Evolutionary conservation across 1,140 invertebrate species (phyloP), one percentile per base, ranked within the genome.

Genomic region (Drosophila mojavensis): DNA sequence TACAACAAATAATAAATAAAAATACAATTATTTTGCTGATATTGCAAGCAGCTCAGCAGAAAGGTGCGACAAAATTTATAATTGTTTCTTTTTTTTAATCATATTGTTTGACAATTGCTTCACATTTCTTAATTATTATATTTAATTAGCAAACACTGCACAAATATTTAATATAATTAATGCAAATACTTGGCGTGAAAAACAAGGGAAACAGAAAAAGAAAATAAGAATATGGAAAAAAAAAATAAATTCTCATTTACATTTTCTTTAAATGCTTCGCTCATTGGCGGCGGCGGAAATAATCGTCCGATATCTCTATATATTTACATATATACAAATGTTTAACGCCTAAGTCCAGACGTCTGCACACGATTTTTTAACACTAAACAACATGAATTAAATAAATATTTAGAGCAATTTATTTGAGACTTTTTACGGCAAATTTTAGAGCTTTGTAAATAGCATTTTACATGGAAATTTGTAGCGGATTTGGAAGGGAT

Each of bases 231-330:
- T 1, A 24, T 24, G 20, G 2, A 3, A 24, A 24, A 24, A 3
- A 15, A 45, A 45, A 45, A 17, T 17, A 17, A 0, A 47, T 47
- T 47, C 17, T 13, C 36, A 11, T 39, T 11, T 11, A 11, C 6
- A 48, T 48, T 74, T 68, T 55, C 20, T 47, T 45, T 15, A 54
- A 70, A 58, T 71, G 28, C 53, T 62, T 51, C 54, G 39, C 59
- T 56, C 51, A 66, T 83, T 73, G 62, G 80, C 36, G 6, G 5
- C 76, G 79, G 79, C 80, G 83, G 77, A 86, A 82, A 88, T 81
- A 83, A 76, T 73, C 79, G 79, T 77, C 76, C 67, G 69, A 88
- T 82, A 88, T 20, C 15, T 2, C 6, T 24, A 63, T 54, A 64
- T 53, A 62, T 24, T 26, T 2, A 6, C 43, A 82, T 78, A 79